These are phyloP conservation scores for Xiphophorus birchmanni DNA, from an alignment of 2,797 vertebrate genomes.

Conservation along the genomic window DNA sequence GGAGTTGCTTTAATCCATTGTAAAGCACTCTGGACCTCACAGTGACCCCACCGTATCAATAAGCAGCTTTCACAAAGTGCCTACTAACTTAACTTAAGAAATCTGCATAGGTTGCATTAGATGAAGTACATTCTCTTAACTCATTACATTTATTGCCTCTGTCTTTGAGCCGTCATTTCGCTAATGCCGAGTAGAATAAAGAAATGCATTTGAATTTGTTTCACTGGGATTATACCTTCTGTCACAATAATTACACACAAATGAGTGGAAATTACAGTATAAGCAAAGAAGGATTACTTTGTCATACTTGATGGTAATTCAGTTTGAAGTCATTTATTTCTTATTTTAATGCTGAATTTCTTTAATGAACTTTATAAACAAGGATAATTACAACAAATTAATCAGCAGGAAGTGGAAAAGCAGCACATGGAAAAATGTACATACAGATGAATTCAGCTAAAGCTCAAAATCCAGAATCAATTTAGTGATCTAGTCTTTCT, in stretches of 20 bases:
- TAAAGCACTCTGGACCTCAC: constrained; percentile 12
- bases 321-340: not conserved
- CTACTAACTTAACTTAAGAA: constrained; percentile 17
- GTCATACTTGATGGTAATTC: not conserved
- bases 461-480: not conserved
- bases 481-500: not conserved
- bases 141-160: constrained; percentile 14
- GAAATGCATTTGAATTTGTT: not conserved
- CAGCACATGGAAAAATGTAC: not conserved
- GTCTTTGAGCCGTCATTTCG: constrained; percentile 10
- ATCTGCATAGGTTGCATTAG: constrained; percentile 12
- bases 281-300: not conserved
- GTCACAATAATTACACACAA: not conserved
- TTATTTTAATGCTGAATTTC: not conserved
- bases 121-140: constrained; percentile 16
- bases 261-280: not conserved
- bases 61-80: constrained; percentile 41
- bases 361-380: not conserved
- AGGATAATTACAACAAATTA: not conserved
- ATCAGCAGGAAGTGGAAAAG: not conserved
- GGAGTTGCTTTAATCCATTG: constrained; percentile 30
- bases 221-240: not conserved
- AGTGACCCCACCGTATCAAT: constrained; percentile 9
- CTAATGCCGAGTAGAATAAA: not conserved
- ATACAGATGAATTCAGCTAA: not conserved